phyloP scores from a whole-genome alignment of 2,888 invertebrate genomes.

The Volucella inflata region DNA sequence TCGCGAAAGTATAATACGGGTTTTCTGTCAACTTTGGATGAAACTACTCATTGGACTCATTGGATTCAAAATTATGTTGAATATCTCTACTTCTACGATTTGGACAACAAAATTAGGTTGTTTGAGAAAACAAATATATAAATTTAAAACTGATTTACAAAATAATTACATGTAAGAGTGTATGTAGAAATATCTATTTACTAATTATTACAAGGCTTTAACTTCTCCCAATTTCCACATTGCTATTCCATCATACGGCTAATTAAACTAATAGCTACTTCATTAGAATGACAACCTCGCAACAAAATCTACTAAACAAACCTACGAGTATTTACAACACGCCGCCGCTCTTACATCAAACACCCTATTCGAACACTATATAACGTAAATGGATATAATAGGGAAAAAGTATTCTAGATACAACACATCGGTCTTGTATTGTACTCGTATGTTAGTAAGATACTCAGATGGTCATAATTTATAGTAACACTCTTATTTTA shows the following conservation, averaged over 20 bases:
- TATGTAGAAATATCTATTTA: too few species aligned
- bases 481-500: conserved; percentile 69
- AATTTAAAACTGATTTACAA: too few species aligned
- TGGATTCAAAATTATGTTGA: too few species aligned
- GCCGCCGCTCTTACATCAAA: conserved; percentile 4
- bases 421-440: conserved; percentile 31
- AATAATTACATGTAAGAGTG: too few species aligned
- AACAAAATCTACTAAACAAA: conserved; percentile 24
- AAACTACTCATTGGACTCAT: too few species aligned
- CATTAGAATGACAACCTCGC: conserved; percentile 22
- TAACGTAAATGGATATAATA: neutral
- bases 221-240: too few species aligned
- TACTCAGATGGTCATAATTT: conserved; percentile 29
- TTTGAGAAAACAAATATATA: too few species aligned
- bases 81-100: too few species aligned
- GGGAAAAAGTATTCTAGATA: conserved; percentile 40
- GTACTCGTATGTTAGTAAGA: conserved; percentile 2
- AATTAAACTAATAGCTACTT: conserved; percentile 46
- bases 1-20: too few species aligned
- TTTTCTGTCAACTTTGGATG: too few species aligned
- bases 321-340: conserved; percentile 3
- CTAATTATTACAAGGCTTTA: too few species aligned
- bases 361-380: neutral
- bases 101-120: too few species aligned
- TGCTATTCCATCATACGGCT: conserved; percentile 16